Conservation (phyloP, 2,888 invertebrate genomes). For the Cataglyphis cursor region DNA sequence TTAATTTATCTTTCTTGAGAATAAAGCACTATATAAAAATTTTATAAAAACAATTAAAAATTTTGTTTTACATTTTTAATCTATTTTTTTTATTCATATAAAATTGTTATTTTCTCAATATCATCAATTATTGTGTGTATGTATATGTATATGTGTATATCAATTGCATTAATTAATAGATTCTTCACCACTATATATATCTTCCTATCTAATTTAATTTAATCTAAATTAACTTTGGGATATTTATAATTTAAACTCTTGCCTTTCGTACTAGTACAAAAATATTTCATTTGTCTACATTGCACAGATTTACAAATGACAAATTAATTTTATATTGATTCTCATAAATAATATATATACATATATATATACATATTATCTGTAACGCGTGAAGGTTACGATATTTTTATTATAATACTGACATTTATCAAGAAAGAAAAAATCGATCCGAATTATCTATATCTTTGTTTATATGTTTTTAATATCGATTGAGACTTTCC, state of each 20-base stretch:
- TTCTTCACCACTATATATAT: neutral
- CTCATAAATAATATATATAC: conserved; percentile 42
- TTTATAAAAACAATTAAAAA: neutral
- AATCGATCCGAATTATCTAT: neutral
- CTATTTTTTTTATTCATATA: neutral
- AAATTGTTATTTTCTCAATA: neutral
- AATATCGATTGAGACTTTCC: conserved; percentile 71
- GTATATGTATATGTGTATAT: no score
- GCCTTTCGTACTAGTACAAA: conserved; percentile 41
- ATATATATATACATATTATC: conserved; percentile 61
- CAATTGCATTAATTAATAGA: neutral
- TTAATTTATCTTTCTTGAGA: neutral
- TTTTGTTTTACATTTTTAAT: neutral
- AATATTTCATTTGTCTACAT: conserved; percentile 36
- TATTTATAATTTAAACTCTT: neutral
- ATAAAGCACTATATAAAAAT: neutral
- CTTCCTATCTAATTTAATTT: neutral
- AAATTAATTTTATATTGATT: conserved; percentile 43
- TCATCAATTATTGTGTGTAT: neutral
- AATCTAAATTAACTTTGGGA: neutral
- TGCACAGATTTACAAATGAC: conserved; percentile 30
- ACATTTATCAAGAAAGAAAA: conserved; percentile 49
- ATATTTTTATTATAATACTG: conserved; percentile 67
- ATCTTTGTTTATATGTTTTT: conserved; percentile 32
- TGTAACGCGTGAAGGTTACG: conserved; percentile 4